Base-by-base conservation (phyloP, 2,888 invertebrate species). In the Acrobasis suavella region DNA sequence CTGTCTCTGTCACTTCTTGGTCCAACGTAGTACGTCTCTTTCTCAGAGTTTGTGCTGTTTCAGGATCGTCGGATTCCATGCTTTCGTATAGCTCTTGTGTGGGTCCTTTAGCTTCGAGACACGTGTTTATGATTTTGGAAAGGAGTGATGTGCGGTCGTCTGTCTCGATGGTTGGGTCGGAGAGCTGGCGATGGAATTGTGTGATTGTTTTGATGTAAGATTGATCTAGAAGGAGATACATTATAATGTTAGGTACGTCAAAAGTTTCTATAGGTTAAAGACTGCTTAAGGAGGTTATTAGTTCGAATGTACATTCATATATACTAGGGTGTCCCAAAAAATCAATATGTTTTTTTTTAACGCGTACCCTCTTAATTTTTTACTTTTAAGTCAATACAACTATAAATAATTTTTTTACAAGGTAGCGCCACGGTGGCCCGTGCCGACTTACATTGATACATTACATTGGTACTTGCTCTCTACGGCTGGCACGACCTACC, bases 121-220 rank as follows among this genome's bases (percentile, higher is more conserved):
- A 90, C 0, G 81, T 85, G n/a, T 72, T 70, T 38, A 91, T 86
- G 1, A 91, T 89, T 64, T 79, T 81, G 0, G 83, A 68, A n/a
- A 91, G 70, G 1, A 89, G 68, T 0, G 72, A 62, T 0, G 90
- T 89, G 0, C 91, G 74, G 60, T 88, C 87, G 58, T 87, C 83
- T 0, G 89, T 87, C 1, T 81, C 75, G 12, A 90, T 55, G 0
- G 80, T 64, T 0, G 89, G 90, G 15, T 90, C 80, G 0, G 80
- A 72, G 0, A 91, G 76, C 12, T 85, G 81, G 17, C 80, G 80
- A 69, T 90, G 83, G 0, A 76, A 75, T 51, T 83, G 78, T 0
- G 77, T 77, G 62, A 91, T 85, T 52, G 68, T 79, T 64, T 83
- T 86, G 1, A 91, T 70, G 69, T 84, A 85, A 0, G 76, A 67